These are phyloP conservation scores for Hirtodrosophila confusa DNA, from an alignment of 2,888 invertebrate species.

Conservation along the genomic window DNA sequence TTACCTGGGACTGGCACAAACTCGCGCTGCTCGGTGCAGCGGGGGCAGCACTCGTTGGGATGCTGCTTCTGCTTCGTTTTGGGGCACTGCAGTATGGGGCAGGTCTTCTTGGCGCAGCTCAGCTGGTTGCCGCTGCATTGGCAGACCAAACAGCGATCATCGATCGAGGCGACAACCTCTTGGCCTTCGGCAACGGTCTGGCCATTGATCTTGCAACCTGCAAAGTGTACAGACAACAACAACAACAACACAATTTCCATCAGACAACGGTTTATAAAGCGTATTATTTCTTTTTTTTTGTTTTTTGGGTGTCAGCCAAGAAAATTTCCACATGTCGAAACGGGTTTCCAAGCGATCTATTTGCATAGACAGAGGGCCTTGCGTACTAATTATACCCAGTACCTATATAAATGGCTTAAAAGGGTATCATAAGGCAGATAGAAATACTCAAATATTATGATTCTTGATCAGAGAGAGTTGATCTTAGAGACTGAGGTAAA, in stretches of 20 bases:
- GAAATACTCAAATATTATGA: too few relatives aligned
- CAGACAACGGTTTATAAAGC: conserved; percentile 52
- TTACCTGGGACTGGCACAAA: conserved; percentile 83
- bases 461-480: too few relatives aligned
- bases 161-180: conserved; percentile 90
- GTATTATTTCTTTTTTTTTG: conserved; percentile 34
- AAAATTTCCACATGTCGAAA: conserved; percentile 76
- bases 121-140: conserved; percentile 89
- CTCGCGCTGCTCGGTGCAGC: conserved; percentile 83
- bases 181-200: conserved; percentile 92
- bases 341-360: conserved; percentile 70
- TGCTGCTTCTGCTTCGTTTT: conserved; percentile 88
- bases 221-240: conserved; percentile 64
- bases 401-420: background rate
- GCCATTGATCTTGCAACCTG: conserved; percentile 93
- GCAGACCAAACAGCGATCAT: conserved; percentile 94
- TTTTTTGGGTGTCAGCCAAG: conserved; percentile 65
- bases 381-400: conserved; percentile 51
- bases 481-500: too few relatives aligned
- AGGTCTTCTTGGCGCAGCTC: conserved; percentile 93
- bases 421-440: background rate
- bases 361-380: conserved; percentile 66
- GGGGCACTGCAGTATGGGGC: conserved; percentile 94
- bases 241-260: conserved; percentile 48
- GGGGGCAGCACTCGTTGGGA: conserved; percentile 91